phyloP scores from a whole-genome alignment of 2,797 vertebrate genomes.

The Xiphophorus birchmanni region DNA sequence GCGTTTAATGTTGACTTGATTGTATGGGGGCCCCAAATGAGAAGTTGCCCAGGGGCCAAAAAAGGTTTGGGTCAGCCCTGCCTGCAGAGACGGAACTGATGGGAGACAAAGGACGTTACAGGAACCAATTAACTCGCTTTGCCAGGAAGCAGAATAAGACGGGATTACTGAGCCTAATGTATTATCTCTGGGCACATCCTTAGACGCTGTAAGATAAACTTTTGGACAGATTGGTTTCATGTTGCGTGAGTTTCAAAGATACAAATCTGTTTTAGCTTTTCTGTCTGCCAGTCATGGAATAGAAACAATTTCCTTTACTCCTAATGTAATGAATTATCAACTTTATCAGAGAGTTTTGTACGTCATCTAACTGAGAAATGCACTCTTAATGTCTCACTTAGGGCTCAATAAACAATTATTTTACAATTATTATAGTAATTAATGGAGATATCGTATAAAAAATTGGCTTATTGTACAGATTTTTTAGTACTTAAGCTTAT shows the following conservation, averaged over 20 bases:
- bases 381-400: neutral
- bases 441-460: too few species aligned
- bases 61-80: too few species aligned
- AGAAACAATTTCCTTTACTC: neutral
- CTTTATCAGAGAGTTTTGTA: neutral
- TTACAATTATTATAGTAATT: too few species aligned
- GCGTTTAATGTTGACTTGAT: too few species aligned
- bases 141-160: neutral
- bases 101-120: neutral
- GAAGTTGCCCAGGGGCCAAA: too few species aligned
- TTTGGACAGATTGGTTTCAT: neutral
- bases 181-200: constrained; percentile 1
- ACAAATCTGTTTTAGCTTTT: neutral
- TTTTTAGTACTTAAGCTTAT: too few species aligned
- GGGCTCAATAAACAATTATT: too few species aligned
- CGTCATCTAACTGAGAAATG: neutral
- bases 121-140: neutral
- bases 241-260: neutral
- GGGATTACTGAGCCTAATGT: neutral
- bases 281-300: neutral
- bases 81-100: neutral
- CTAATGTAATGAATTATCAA: neutral
- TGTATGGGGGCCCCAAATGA: too few species aligned
- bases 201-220: neutral
- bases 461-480: too few species aligned